Base-by-base conservation (phyloP, 1,140 invertebrate genomes). In the Drosophila nikananu region DNA sequence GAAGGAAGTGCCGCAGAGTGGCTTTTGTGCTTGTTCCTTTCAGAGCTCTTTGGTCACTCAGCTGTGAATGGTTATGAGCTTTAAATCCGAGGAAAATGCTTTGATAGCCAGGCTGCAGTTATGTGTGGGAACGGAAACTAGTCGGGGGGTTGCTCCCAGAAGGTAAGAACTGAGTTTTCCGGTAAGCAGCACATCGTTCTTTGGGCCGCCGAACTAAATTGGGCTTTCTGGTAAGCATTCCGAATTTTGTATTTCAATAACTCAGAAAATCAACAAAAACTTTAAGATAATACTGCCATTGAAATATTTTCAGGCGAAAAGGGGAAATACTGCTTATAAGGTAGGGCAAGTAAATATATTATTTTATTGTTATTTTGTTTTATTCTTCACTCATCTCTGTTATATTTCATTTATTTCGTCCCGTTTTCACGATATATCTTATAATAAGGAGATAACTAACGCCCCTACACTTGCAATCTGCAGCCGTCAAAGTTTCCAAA, bases 31-130 rank as follows among this genome's bases (percentile, higher is more conserved):
- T 65, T 70, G 74, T 79, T 74, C 83, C 75, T 82, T 74, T 63
- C 70, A 78, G 68, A 79, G 65, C 77, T 64, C 77, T 77, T 80
- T 87, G 83, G 71, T 77, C 80, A 86, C 70, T 87, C 71, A 83
- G 76, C 80, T 83, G 80, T 74, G 63, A 83, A 86, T 80, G 71
- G 83, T 60, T 66, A 55, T 62, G 66, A 77, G 83, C 84, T 87
- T 83, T 77, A 77, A 77, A 73, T 52, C 61, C 32, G 48, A 81
- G 35, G 44, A 65, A 62, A 71, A 63, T 73, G 55, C 54, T 51
- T 74, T 74, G 67, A 73, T 74, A 72, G 41, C 70, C 54, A 42
- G 54, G 46, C 54, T 37, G 30, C 27, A 46, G 58, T 25, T 35
- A 70, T 58, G 68, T 73, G 52, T 73, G 70, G 44, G 37, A 61